Evolutionary conservation across 2,797 vertebrate species (phyloP).

Genomic region (Columba guinea): DNA sequence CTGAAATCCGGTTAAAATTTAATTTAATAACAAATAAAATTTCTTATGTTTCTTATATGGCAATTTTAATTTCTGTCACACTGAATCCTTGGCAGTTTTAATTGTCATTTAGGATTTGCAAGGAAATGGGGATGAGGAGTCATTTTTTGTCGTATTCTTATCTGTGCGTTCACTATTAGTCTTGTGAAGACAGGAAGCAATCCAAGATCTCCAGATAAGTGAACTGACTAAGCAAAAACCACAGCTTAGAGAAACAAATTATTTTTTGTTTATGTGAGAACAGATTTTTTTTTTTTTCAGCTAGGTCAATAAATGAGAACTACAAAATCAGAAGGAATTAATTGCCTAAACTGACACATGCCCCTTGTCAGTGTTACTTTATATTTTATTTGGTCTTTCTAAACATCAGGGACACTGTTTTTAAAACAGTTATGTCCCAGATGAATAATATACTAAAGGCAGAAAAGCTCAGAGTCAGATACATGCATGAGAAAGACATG

Average conservation of each 20-base stretch:
- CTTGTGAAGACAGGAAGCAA: background rate
- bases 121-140: background rate
- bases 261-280: background rate
- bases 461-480: background rate
- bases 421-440: background rate
- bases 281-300: background rate
- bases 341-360: background rate
- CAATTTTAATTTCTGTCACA: background rate
- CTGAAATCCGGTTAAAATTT: background rate
- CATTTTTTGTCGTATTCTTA: background rate
- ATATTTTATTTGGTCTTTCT: background rate
- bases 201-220: background rate
- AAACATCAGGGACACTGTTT: background rate
- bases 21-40: background rate
- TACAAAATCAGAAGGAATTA: background rate
- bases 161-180: background rate
- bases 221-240: background rate
- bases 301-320: background rate
- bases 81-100: background rate
- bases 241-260: background rate
- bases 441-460: background rate
- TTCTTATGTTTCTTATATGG: background rate
- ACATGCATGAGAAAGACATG: conserved; percentile 18
- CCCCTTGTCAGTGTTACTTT: background rate
- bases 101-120: background rate